Base-by-base conservation (phyloP, 1,140 invertebrate genomes). In the Sesamia nonagrioides region DNA sequence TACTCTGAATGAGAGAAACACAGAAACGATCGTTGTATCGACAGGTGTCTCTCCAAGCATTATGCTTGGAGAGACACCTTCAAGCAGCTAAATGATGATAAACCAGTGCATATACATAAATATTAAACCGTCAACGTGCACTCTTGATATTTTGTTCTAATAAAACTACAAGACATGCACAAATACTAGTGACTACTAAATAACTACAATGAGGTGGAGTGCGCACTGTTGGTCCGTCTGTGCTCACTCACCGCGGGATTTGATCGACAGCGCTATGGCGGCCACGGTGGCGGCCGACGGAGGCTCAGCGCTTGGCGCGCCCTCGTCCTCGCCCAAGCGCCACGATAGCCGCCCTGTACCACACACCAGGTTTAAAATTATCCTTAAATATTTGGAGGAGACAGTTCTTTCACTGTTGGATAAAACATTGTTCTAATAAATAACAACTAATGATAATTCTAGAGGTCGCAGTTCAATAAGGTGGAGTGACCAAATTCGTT, bases 191-290 rank as follows among this genome's bases (percentile, higher is more conserved):
- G 15, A 35, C 1, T 42, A 63, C 61, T 7, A 6, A n/a, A 13
- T 7, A 18, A 61, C 48, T 63, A 35, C 9, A 52, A 52, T 54
- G 79, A 50, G 77, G 60, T 63, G 35, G 13, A 45, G 35, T 66
- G 33, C 17, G 37, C 35, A 40, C 61, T 63, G 76, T 33, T 33
- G 61, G 27, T 11, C 35, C 40, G 37, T 17, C 13, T 18, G 35
- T 58, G 72, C 48, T 79, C 42, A 91, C 92, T 93, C 87, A 93
- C 92, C 88, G 79, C 89, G 86, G 61, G 92, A 93, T 68, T 86
- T 88, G 81, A 93, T 93, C 42, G 92, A 91, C 56, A 93, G 87
- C 81, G 92, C 89, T 74, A 93, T 89, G 72, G 92, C 90, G 35
- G 91, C 91, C 37, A 91, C 61, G 37, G 61, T 80, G 35, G 89